Evolutionary conservation across 2,797 vertebrate genomes (phyloP).

Genomic region (Argentina silus): DNA sequence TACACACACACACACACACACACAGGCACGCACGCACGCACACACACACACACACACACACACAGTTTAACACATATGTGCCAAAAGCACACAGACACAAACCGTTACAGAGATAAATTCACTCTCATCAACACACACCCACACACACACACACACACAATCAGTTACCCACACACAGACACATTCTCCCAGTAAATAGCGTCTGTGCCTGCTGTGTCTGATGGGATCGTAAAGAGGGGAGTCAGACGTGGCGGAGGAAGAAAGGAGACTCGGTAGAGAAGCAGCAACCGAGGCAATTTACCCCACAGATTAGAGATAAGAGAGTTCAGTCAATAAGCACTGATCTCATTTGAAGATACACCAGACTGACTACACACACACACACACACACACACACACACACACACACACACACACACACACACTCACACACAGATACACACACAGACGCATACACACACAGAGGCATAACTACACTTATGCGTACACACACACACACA

Average conservation of each 20-base stretch:
- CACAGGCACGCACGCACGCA: too few relatives aligned
- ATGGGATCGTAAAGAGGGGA: constrained; percentile 71
- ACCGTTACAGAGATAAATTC: constrained; percentile 13
- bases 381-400: constrained; percentile 28
- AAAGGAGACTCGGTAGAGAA: constrained; percentile 64
- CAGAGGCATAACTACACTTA: not conserved
- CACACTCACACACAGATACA: constrained; percentile 14
- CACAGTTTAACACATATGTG: not conserved
- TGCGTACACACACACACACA: not conserved
- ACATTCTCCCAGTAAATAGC: constrained; percentile 66
- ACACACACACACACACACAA: not conserved
- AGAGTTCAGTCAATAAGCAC: constrained; percentile 79
- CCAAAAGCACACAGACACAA: constrained; percentile 5
- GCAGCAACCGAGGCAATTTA: constrained; percentile 76
- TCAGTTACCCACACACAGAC: constrained; percentile 25
- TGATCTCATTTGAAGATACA: constrained; percentile 82
- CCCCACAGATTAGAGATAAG: constrained; percentile 78
- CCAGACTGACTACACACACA: constrained; percentile 44
- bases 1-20: not conserved
- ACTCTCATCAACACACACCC: not conserved
- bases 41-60: too few relatives aligned
- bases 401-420: constrained; percentile 33
- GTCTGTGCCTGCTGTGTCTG: constrained; percentile 60
- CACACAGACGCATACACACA: constrained; percentile 3
- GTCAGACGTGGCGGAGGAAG: constrained; percentile 56